phyloP scores from a whole-genome alignment of 2,888 invertebrate genomes.

The Anaspis maculata region DNA sequence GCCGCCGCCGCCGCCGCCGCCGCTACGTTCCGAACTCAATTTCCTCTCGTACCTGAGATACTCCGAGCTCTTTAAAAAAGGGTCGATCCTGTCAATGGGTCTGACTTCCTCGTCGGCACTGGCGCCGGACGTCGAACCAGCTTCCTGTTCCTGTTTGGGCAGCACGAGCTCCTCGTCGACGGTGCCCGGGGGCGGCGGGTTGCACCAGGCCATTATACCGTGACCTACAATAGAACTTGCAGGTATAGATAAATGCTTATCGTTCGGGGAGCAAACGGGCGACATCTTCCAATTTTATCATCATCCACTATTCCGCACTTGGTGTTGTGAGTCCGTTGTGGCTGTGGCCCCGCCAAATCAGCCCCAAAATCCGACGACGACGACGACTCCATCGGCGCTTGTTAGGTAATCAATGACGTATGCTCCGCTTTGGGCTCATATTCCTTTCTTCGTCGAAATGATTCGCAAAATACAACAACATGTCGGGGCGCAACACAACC shows the following conservation, averaged over 20 bases:
- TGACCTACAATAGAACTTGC: conserved; percentile 46
- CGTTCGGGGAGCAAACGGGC: conserved; percentile 19
- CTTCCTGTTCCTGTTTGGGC: conserved; percentile 1
- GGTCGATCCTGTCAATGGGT: conserved; percentile 30
- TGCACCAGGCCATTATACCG: too few relatives aligned
- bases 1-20: conserved; percentile 19
- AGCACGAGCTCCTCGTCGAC: conserved; percentile 19
- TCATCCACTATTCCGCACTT: too few relatives aligned
- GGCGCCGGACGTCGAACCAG: conserved; percentile 36
- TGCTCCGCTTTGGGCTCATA: too few relatives aligned
- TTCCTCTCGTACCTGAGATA: conserved; percentile 28
- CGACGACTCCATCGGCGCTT: too few relatives aligned
- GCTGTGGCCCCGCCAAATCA: too few relatives aligned
- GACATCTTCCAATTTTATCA: too few relatives aligned
- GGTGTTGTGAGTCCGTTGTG: too few relatives aligned
- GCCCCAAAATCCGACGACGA: too few relatives aligned
- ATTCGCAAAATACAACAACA: too few relatives aligned
- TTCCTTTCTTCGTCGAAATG: too few relatives aligned
- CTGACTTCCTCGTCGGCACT: conserved; percentile 26
- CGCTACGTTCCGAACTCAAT: conserved; percentile 13
- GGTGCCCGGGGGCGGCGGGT: conserved; percentile 41
- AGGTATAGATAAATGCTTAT: conserved; percentile 44
- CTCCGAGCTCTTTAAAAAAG: conserved; percentile 34
- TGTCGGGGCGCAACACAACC: too few relatives aligned
- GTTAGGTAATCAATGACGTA: too few relatives aligned